Evolutionary conservation across 2,888 invertebrate species (phyloP).

Genomic region (Pseudoips prasinana): DNA sequence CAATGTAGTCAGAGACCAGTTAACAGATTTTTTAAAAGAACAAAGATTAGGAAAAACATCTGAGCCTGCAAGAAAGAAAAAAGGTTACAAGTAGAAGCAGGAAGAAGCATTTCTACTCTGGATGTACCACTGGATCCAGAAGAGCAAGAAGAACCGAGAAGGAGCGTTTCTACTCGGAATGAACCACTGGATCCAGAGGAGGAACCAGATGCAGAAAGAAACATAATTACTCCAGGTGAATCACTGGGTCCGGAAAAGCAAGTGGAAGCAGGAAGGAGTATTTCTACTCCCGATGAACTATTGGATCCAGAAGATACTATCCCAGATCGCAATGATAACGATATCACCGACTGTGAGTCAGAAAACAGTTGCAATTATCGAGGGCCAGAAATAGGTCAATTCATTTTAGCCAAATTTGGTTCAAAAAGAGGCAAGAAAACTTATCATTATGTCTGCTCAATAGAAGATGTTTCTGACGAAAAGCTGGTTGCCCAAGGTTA

Average conservation of each 20-base stretch:
- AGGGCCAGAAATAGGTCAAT: conserved; percentile 7
- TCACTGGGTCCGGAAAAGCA: too few relatives aligned
- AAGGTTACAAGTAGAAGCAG: conserved; percentile 11
- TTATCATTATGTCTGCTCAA: too few relatives aligned
- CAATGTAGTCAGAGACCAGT: conserved; percentile 2
- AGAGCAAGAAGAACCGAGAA: conserved; percentile 2
- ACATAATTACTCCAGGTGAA: too few relatives aligned
- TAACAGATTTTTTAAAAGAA: conserved; percentile 13
- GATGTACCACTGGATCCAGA: conserved; percentile 3
- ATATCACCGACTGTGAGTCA: conserved; percentile 1
- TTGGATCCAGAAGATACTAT: too few relatives aligned
- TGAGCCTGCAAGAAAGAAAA: conserved; percentile 12
- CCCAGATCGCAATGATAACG: conserved; percentile 8
- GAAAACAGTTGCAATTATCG: too few relatives aligned
- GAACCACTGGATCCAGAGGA: too few relatives aligned
- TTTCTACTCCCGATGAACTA: too few relatives aligned
- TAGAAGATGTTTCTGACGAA: too few relatives aligned
- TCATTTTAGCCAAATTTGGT: conserved; percentile 12
- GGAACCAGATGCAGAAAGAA: too few relatives aligned
- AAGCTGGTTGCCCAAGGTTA: too few relatives aligned
- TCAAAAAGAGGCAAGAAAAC: conserved; percentile 7
- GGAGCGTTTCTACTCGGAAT: conserved; percentile 1
- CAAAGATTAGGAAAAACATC: conserved; percentile 8
- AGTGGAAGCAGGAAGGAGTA: too few relatives aligned
- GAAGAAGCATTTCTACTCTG: conserved; percentile 11